Conservation (phyloP, 2,888 invertebrate species). For the Seira musarum region DNA sequence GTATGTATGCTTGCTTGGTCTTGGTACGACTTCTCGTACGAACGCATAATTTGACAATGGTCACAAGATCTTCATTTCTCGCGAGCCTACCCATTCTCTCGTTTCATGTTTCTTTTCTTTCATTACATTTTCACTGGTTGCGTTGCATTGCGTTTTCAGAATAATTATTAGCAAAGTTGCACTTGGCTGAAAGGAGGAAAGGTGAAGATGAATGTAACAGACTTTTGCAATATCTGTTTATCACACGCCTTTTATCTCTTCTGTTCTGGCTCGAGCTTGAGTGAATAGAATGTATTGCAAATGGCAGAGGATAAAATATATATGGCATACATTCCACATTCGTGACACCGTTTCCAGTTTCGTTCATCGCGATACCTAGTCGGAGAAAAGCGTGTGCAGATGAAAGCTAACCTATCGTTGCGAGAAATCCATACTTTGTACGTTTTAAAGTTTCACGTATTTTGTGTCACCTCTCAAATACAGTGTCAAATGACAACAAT, state of each 20-base stretch:
- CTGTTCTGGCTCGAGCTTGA: too few relatives aligned
- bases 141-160: too few relatives aligned
- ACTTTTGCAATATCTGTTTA: constrained; percentile 34
- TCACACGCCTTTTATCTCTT: constrained; percentile 49
- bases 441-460: too few relatives aligned
- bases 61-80: not conserved
- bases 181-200: too few relatives aligned
- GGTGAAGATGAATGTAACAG: too few relatives aligned
- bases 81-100: not conserved
- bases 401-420: too few relatives aligned
- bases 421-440: too few relatives aligned
- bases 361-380: not conserved
- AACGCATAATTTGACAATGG: not conserved
- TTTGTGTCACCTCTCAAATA: too few relatives aligned
- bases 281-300: constrained; percentile 32
- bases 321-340: constrained; percentile 51
- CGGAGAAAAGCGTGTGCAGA: not conserved
- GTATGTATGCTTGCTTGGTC: too few relatives aligned
- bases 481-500: too few relatives aligned
- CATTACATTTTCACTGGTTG: not conserved
- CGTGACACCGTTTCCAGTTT: constrained; percentile 53
- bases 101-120: not conserved
- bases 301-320: too few relatives aligned
- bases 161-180: too few relatives aligned
- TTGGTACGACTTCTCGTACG: not conserved